Base-by-base conservation (phyloP, 1,140 invertebrate species). In the Caenorhabditis inopinata region DNA sequence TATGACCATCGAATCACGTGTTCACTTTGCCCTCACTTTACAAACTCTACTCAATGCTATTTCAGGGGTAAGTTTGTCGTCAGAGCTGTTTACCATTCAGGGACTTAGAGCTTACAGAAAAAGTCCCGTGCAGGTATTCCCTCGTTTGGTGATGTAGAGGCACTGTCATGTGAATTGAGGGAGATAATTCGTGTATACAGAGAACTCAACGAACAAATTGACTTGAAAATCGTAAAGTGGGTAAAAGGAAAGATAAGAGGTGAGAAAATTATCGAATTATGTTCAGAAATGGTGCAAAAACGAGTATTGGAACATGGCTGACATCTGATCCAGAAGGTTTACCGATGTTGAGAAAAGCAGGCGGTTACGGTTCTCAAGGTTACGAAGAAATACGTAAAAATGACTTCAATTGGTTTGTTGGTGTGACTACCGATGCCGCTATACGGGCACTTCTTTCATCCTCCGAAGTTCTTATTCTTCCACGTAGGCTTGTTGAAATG, bases 401-500 rank as follows among this genome's bases (percentile, higher is more conserved):
- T 21, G 58, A 68, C n/a, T 68, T 68, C 58, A 68, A 68, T 29
- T 68, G 58, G 58, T 68, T 68, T 32, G 58, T 68, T n/a, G 58
- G 58, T 9, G 58, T 68, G 6, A 68, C 58, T 1, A 68, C 58
- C 7, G 58, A 68, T 18, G 14, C 58, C 6, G 58, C 58, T 9
- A 25, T 68, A 11, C 58, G 58, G 2, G 58, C 58, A 2, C 32
- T 68, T 6, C 58, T 68, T 4, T 68, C 58, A 11, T 16, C 58
- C 1, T 68, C 58, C 2, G 58, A 68, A 42, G n/a, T 68, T 21
- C 58, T 68, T n/a, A 32, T 68, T 18, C 58, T 68, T 2, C 58
- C 25, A 18, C 32, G 58, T 6, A 16, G 58, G 0, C 32, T 68
- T 0, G 58, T 68, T 9, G 5, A 38, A 2, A 16, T 9, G 9